Conservation (phyloP, 2,113 vertebrate genomes). For the Pseudolaguvia tuberculata region DNA sequence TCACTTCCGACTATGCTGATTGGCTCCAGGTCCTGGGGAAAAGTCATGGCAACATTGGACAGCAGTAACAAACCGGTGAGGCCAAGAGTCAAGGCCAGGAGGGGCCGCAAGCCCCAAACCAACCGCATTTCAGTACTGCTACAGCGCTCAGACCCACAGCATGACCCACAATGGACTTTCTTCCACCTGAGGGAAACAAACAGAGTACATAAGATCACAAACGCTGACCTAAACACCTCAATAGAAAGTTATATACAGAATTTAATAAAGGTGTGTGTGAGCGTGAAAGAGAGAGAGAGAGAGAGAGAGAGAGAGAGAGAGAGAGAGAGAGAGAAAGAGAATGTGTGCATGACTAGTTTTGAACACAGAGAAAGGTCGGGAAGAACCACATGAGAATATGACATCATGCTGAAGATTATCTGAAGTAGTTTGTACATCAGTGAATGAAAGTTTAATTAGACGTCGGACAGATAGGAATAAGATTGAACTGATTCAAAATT, state of each 20-base stretch:
- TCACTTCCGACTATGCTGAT: slow-evolving; percentile 66
- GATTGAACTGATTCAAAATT: not conserved
- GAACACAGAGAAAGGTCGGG: not conserved
- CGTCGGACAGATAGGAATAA: too few species aligned
- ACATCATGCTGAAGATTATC: not conserved
- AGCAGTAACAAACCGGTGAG: slow-evolving; percentile 55
- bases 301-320: too few species aligned
- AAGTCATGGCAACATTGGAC: slow-evolving; percentile 61
- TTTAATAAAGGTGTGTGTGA: not conserved
- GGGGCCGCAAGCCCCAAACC: slow-evolving; percentile 57
- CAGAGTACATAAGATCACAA: not conserved
- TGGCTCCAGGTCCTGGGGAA: slow-evolving; percentile 74
- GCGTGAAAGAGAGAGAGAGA: too few species aligned
- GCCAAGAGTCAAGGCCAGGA: slow-evolving; percentile 58
- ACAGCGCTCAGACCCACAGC: slow-evolving; percentile 63
- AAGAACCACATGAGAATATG: not conserved
- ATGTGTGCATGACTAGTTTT: not conserved
- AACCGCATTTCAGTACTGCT: slow-evolving; percentile 66
- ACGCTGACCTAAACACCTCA: not conserved
- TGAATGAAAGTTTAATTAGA: slow-evolving; percentile 28
- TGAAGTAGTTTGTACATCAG: slow-evolving; percentile 9
- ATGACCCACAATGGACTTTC: slow-evolving; percentile 57
- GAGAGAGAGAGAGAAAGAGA: not conserved
- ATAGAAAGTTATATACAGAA: not conserved
- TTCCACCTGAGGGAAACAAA: slow-evolving; percentile 52